Conservation (phyloP, 2,888 invertebrate genomes). For the Pristionchus exspectatus region DNA sequence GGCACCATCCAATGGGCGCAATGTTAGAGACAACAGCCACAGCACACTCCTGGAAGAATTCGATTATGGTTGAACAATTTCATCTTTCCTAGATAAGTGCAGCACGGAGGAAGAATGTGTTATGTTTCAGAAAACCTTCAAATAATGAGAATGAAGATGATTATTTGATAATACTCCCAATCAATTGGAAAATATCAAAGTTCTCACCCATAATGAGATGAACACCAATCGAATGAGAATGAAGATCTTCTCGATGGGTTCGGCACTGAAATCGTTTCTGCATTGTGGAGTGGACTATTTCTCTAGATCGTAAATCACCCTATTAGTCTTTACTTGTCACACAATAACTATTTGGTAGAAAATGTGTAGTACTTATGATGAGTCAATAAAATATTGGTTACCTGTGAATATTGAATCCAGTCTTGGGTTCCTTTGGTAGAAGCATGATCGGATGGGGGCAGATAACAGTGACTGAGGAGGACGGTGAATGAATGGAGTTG, state of each 20-base stretch:
- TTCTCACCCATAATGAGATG: background rate
- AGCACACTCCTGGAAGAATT: slow-evolving; percentile 9
- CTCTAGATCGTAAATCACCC: background rate
- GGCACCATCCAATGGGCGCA: background rate
- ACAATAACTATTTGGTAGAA: no score
- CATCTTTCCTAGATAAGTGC: background rate
- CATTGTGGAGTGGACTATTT: background rate
- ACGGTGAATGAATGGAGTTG: background rate
- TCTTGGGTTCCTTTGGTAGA: slow-evolving; percentile 16
- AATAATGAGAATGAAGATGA: background rate
- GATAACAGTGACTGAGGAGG: slow-evolving; percentile 8
- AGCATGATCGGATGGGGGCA: background rate
- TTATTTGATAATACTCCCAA: background rate
- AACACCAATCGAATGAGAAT: background rate
- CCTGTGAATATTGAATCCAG: slow-evolving; percentile 19
- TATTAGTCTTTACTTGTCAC: background rate
- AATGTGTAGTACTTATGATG: background rate
- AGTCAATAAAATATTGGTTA: background rate
- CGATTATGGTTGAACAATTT: background rate
- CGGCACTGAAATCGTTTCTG: slow-evolving; percentile 8
- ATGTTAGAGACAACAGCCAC: slow-evolving; percentile 32
- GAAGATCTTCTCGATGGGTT: slow-evolving; percentile 2
- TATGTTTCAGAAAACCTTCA: background rate
- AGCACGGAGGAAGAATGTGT: no score
- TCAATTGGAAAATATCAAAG: background rate